Evolutionary conservation across 2,888 invertebrate genomes (phyloP), one percentile per base, ranked within the genome.

Genomic region (Drosophila picticornis): DNA sequence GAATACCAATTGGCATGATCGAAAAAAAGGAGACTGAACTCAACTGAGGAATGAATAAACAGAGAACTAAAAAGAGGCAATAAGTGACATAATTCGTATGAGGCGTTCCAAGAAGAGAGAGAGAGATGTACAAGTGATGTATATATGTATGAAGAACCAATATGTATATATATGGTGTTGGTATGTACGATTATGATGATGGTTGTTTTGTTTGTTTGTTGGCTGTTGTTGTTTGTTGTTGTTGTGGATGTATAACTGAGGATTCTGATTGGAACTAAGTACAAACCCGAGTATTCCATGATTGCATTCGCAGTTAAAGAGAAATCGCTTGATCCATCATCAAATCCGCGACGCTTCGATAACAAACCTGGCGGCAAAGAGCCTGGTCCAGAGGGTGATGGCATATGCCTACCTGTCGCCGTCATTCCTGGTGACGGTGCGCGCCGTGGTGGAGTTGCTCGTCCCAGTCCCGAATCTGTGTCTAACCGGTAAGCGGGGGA

Each of bases 391-490:
- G 97, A 97, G 83, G 97, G 97, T 76, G 97, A 97, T 86, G 96
- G 96, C 90, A 97, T 95, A 93, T 97, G 96, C 91, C 97, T 95
- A 91, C 92, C 91, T 87, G 95, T 94, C 85, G 95, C 94, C 78
- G 94, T 94, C 95, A 96, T 95, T 66, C 97, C 97, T 31, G 97
- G 97, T 79, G 97, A 97, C 62, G 97, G 96, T 51, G 97, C 97
- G 91, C 97, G 95, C 80, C 97, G 95, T 58, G 97, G 97, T 66
- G 97, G 97, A 65, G 98, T 97, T 58, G 97, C 97, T 90, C 97
- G 95, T 55, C 97, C 97, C 94, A 97, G 94, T 80, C 97, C 97
- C 84, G 97, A 97, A 94, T 97, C 97, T 93, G 96, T 95, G 94
- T 96, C 96, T 93, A 94, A 84, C 89, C 92, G 81, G 70, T 83